Evolutionary conservation across 2,888 invertebrate species (phyloP), one percentile per base, ranked within the genome.

Genomic region (Hirtodrosophila confusa): DNA sequence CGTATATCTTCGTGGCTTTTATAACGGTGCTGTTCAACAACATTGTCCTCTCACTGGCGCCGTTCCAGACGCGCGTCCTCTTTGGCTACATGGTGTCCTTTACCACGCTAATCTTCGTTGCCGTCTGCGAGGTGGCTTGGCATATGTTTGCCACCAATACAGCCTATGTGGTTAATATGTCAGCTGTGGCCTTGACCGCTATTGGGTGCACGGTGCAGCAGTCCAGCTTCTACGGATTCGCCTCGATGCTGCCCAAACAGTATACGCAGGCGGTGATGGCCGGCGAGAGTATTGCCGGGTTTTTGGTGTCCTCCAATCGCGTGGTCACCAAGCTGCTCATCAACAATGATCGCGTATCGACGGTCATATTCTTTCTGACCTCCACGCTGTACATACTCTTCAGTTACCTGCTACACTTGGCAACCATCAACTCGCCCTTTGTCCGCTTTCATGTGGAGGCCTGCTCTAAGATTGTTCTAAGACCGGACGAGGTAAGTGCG

Each of bases 261-360:
- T 98, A 97, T 88, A 98, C 97, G 0, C 97, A 98, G 91, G 97
- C 98, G 33, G 97, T 98, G 1, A 98, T 98, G 98, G 96, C 96
- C 4, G 98, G 98, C 64, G 98, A 98, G 93, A 98, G 97, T 95
- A 88, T 92, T 65, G 92, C 97, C 17, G 97, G 98, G 2, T 95
- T 97, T 72, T 94, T 97, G 92, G 96, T 97, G 17, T 97, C 97
- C 23, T 92, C 95, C 41, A 97, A 97, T 90, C 93, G 98, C 24
- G 96, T 98, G 63, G 89, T 96, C 48, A 97, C 97, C 0, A 97
- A 97, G 90, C 93, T 95, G 65, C 91, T 96, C 41, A 93, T 97
- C 62, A 93, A 94, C 57, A 95, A 96, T 85, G 95, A 97, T 54
- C 94, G 94, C 37, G 93, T 95, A 36, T 97, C 97, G 89, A 98